Evolutionary conservation across 1,140 invertebrate species (phyloP).

Genomic region (Ips nitidus): DNA sequence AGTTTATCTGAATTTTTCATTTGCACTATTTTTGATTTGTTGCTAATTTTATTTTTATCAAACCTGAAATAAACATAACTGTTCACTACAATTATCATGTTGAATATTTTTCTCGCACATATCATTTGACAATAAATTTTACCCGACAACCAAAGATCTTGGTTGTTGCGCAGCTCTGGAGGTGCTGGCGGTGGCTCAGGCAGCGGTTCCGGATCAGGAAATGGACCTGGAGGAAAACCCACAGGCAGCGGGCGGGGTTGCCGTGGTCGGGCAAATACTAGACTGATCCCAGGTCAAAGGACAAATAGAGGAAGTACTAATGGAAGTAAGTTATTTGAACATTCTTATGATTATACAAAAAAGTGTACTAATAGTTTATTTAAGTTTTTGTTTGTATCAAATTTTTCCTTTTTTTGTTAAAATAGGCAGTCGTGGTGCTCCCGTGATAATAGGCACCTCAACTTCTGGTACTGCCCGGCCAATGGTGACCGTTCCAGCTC

Average conservation of each 20-base stretch:
- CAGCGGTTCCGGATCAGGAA: slow-evolving; percentile 48
- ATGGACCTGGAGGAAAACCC: slow-evolving; percentile 54
- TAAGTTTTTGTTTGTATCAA: background rate
- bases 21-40: too few species aligned
- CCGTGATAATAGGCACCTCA: slow-evolving; percentile 86
- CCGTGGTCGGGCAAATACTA: slow-evolving; percentile 70
- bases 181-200: slow-evolving; percentile 54
- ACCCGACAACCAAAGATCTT: slow-evolving; percentile 39
- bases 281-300: slow-evolving; percentile 60
- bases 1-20: too few species aligned
- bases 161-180: slow-evolving; percentile 47
- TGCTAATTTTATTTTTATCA: too few species aligned
- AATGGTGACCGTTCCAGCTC: slow-evolving; percentile 87
- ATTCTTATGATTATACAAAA: background rate
- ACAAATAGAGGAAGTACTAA: slow-evolving; percentile 59
- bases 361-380: background rate
- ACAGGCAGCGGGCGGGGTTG: slow-evolving; percentile 59
- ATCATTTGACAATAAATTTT: slow-evolving; percentile 11
- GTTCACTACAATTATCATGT: too few species aligned
- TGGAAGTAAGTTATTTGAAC: slow-evolving; percentile 43
- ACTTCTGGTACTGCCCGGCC: slow-evolving; percentile 67
- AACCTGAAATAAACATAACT: too few species aligned
- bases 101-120: background rate
- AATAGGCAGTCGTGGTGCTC: slow-evolving; percentile 61
- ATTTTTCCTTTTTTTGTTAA: background rate